Conservation (phyloP, 2,113 vertebrate genomes). For the Caranx melampygus region DNA sequence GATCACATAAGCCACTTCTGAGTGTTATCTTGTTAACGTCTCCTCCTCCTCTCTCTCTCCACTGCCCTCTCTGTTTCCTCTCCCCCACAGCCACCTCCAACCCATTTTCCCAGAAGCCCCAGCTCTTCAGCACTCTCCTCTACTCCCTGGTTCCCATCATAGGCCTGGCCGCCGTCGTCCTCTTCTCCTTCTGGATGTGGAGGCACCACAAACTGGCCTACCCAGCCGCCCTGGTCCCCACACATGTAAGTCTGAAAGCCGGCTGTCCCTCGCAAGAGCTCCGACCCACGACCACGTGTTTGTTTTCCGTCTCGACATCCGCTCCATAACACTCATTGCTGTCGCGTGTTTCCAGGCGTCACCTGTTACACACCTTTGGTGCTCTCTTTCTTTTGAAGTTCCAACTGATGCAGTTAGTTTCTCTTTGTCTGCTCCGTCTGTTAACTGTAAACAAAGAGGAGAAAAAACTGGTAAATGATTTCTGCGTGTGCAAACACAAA, state of each 20-base stretch:
- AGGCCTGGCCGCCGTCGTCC: slow-evolving; percentile 91
- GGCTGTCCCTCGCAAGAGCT: not conserved
- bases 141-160: slow-evolving; percentile 97
- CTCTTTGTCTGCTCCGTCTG: slow-evolving; percentile 39
- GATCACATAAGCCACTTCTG: not conserved
- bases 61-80: not conserved
- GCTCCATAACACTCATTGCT: not conserved
- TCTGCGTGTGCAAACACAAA: not conserved
- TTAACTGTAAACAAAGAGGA: slow-evolving; percentile 51
- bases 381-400: slow-evolving; percentile 49
- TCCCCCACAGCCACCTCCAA: slow-evolving; percentile 91
- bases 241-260: slow-evolving; percentile 88
- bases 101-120: slow-evolving; percentile 91
- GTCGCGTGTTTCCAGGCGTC: slow-evolving; percentile 26
- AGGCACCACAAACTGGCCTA: slow-evolving; percentile 98
- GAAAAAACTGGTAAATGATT: slow-evolving; percentile 37
- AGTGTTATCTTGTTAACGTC: not conserved
- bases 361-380: slow-evolving; percentile 39
- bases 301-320: not conserved
- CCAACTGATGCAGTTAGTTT: slow-evolving; percentile 54
- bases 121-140: slow-evolving; percentile 94
- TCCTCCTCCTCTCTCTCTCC: not conserved
- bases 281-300: not conserved
- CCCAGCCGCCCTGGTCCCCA: slow-evolving; percentile 96
- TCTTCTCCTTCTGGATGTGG: slow-evolving; percentile 99